A percentile compares a stretch with the other conserved stretches of the same genome.
Conservation (phyloP, 2,888 invertebrate species). For the Tachystola acroxantha region DNA sequence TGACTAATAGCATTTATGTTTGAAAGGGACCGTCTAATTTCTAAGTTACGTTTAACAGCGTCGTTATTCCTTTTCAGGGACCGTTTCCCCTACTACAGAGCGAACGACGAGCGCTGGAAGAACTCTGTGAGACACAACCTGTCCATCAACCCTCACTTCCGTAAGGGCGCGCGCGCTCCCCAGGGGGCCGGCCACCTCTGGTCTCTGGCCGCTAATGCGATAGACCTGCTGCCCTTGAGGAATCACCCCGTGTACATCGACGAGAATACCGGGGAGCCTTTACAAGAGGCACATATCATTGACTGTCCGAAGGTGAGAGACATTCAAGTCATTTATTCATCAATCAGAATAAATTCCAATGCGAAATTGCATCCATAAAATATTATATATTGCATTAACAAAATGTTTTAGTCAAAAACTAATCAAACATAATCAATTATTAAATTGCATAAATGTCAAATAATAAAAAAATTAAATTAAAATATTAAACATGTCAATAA, state of each 20-base stretch:
- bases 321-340: no score
- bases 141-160: conserved; percentile 94
- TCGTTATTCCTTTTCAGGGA: conserved; percentile 81
- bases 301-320: conserved; percentile 61
- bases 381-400: no score
- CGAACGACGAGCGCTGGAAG: conserved; percentile 95
- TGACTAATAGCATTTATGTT: no score
- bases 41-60: no score
- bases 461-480: neutral
- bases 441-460: no score
- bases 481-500: neutral
- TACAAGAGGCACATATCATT: conserved; percentile 40
- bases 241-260: conserved; percentile 33
- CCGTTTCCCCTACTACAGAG: conserved; percentile 92
- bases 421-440: no score
- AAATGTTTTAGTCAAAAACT: no score
- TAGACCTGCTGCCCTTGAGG: conserved; percentile 59
- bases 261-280: conserved; percentile 28
- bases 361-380: no score
- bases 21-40: no score
- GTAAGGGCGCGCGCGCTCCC: conserved; percentile 89
- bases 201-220: conserved; percentile 85
- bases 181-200: conserved; percentile 94
- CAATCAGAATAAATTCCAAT: no score
- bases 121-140: conserved; percentile 94